These are phyloP conservation scores for Percina caprodes DNA, from an alignment of 2,113 vertebrate species.

Conservation along the genomic window DNA sequence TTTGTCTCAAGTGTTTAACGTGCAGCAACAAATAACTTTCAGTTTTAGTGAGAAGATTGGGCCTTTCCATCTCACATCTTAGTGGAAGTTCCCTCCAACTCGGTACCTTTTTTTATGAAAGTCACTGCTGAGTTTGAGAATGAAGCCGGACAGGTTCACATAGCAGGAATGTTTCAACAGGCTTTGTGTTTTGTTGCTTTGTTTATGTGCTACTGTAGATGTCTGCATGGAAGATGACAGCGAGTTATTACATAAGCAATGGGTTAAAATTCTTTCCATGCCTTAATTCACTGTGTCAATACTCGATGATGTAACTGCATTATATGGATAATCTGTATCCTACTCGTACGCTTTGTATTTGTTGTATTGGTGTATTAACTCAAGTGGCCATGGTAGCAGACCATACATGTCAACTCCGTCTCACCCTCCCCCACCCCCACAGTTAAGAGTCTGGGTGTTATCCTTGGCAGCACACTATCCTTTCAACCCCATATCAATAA, in stretches of 20 bases:
- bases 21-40: neutral
- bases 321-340: no score
- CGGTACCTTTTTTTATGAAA: rapidly evolving
- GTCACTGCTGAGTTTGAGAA: neutral
- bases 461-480: no score
- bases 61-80: neutral
- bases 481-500: no score
- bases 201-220: neutral
- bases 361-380: neutral
- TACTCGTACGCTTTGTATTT: neutral
- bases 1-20: no score
- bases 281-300: neutral
- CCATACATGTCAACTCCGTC: neutral
- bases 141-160: neutral
- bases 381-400: neutral
- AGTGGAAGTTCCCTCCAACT: neutral
- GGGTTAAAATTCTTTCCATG: neutral
- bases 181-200: neutral
- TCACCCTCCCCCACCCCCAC: no score
- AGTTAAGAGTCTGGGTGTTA: no score
- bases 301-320: neutral
- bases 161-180: neutral
- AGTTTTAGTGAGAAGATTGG: neutral
- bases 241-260: rapidly evolving
- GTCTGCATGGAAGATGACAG: neutral